These are phyloP conservation scores for Argyra leucocephala DNA, from an alignment of 2,888 invertebrate species.

Conservation along the genomic window DNA sequence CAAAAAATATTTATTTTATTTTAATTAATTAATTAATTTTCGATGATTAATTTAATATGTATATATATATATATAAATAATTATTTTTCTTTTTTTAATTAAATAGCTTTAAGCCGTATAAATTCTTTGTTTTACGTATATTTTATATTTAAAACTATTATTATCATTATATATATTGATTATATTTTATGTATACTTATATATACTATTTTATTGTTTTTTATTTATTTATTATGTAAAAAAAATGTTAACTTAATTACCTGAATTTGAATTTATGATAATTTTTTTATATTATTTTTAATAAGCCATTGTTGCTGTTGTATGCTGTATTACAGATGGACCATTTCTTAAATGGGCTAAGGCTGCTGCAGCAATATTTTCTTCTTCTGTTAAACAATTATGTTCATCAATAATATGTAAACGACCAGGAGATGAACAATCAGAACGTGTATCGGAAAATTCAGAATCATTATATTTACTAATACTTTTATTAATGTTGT, in stretches of 20 bases:
- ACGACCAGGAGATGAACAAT: slow-evolving; percentile 37
- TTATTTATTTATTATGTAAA: too few relatives aligned
- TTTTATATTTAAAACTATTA: not conserved
- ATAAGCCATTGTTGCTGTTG: slow-evolving; percentile 20
- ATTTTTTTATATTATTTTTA: not conserved
- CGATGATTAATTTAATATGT: too few relatives aligned
- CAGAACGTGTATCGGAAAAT: slow-evolving; percentile 36
- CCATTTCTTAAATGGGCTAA: slow-evolving; percentile 42
- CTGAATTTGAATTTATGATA: not conserved
- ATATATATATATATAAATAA: too few relatives aligned
- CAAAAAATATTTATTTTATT: too few relatives aligned
- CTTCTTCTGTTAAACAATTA: slow-evolving; percentile 40
- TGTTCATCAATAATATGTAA: slow-evolving; percentile 37
- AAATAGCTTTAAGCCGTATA: not conserved
- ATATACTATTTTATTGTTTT: too few relatives aligned
- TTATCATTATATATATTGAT: not conserved
- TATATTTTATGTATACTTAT: not conserved
- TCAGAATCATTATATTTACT: slow-evolving; percentile 29
- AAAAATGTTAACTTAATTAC: not conserved
- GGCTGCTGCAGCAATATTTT: slow-evolving; percentile 41
- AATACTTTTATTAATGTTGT: slow-evolving; percentile 4
- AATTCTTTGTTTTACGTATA: slow-evolving; percentile 2
- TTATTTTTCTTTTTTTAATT: too few relatives aligned
- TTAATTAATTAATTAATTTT: too few relatives aligned
- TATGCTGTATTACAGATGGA: slow-evolving; percentile 44